These are phyloP conservation scores for Tenualosa thibaudeaui DNA, from an alignment of 2,797 vertebrate species.

Conservation along the genomic window DNA sequence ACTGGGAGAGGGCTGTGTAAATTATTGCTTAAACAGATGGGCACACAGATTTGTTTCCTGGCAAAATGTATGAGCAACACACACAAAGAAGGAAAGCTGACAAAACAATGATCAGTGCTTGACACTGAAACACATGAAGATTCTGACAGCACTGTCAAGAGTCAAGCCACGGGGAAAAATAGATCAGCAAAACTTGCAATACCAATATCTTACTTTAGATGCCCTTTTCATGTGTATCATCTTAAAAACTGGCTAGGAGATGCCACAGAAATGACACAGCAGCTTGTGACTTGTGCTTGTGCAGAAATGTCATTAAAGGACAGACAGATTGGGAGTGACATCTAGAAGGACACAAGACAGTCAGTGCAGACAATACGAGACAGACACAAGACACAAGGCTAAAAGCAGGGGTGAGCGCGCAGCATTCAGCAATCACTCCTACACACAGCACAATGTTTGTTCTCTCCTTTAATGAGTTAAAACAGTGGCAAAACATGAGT, in stretches of 20 bases:
- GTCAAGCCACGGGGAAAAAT: not conserved
- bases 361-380: not conserved
- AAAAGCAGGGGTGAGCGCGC: slow-evolving; percentile 2
- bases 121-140: not conserved
- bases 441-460: slow-evolving; percentile 48
- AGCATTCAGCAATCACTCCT: slow-evolving; percentile 54
- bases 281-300: not conserved
- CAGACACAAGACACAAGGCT: not conserved
- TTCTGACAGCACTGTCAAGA: not conserved
- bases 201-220: not conserved
- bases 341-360: not conserved
- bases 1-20: not conserved
- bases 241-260: not conserved
- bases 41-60: not conserved
- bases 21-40: slow-evolving; percentile 11
- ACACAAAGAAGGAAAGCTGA: not conserved
- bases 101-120: not conserved
- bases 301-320: not conserved
- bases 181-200: not conserved
- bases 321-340: not conserved
- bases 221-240: not conserved
- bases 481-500: slow-evolving; percentile 41
- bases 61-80: not conserved
- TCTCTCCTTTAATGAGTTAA: slow-evolving; percentile 65
- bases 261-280: not conserved